Evolutionary conservation across 2,113 vertebrate genomes (phyloP).

Genomic region (Motacilla alba): DNA sequence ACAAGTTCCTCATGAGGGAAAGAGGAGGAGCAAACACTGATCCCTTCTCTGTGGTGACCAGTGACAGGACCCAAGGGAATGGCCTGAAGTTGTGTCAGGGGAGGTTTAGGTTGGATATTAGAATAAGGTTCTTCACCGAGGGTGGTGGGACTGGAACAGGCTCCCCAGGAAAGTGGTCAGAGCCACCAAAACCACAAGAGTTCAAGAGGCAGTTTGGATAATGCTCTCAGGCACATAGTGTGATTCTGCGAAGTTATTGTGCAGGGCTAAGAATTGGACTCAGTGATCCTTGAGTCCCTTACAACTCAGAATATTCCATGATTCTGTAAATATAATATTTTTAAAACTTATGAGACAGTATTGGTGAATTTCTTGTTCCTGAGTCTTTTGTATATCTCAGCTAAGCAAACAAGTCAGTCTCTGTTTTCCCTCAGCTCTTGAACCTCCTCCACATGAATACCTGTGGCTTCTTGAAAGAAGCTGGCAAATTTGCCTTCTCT

Average conservation of each 20-base stretch:
- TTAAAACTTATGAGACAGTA: not conserved
- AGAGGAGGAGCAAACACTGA: not conserved
- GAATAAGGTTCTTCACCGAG: not conserved
- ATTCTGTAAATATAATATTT: not conserved
- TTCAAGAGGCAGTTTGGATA: not conserved
- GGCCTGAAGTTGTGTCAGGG: not conserved
- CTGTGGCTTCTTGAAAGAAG: not conserved
- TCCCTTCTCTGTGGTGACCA: not conserved
- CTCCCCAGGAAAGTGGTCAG: not conserved
- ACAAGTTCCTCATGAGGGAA: accelerated
- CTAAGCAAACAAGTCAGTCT: not conserved
- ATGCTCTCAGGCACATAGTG: not conserved
- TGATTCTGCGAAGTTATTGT: not conserved
- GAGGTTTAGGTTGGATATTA: not conserved
- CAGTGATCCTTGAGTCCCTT: not conserved
- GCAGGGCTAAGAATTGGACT: not conserved
- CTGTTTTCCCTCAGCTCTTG: not conserved
- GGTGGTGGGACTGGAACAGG: not conserved
- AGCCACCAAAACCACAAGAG: not conserved
- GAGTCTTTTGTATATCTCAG: not conserved
- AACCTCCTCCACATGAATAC: not conserved
- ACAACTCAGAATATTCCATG: not conserved
- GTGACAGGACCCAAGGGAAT: accelerated
- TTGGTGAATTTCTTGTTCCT: not conserved
- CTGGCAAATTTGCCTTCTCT: not conserved